A percentile compares a stretch with the other conserved stretches of the same genome.
These are phyloP conservation scores for Petrocephalus schoutedeni DNA, from an alignment of 2,797 vertebrate species.

Conservation along the genomic window DNA sequence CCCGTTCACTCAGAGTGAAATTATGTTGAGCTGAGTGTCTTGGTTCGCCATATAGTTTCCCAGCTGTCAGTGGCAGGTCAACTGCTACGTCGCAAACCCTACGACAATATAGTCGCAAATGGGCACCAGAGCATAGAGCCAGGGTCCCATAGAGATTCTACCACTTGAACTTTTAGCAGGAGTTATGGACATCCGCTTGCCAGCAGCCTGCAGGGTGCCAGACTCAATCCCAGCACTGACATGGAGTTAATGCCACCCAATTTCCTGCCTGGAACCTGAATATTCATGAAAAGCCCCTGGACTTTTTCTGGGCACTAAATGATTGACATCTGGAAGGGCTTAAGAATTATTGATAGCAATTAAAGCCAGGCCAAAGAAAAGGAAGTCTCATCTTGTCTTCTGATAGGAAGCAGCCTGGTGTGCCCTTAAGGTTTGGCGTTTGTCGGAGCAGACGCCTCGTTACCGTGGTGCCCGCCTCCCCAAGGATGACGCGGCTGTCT, in stretches of 20 bases:
- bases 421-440: neutral
- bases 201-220: neutral
- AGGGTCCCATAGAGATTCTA: neutral
- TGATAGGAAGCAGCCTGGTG: neutral
- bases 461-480: neutral
- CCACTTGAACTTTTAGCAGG: neutral
- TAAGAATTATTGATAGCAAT: neutral
- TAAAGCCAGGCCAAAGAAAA: neutral
- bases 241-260: neutral
- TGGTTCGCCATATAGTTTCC: neutral
- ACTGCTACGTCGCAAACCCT: neutral
- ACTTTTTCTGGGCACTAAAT: neutral
- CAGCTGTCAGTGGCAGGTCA: neutral
- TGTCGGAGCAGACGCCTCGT: neutral
- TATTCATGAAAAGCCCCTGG: conserved; percentile 6
- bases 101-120: neutral
- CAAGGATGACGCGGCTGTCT: neutral
- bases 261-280: neutral
- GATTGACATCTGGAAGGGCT: neutral
- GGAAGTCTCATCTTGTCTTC: neutral
- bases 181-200: neutral
- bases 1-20: conserved; percentile 1
- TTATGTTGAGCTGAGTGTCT: neutral
- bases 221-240: neutral
- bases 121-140: neutral